Evolutionary conservation across 1,140 invertebrate species (phyloP), one percentile per base, ranked within the genome.

Genomic region (Drepana arcuata): DNA sequence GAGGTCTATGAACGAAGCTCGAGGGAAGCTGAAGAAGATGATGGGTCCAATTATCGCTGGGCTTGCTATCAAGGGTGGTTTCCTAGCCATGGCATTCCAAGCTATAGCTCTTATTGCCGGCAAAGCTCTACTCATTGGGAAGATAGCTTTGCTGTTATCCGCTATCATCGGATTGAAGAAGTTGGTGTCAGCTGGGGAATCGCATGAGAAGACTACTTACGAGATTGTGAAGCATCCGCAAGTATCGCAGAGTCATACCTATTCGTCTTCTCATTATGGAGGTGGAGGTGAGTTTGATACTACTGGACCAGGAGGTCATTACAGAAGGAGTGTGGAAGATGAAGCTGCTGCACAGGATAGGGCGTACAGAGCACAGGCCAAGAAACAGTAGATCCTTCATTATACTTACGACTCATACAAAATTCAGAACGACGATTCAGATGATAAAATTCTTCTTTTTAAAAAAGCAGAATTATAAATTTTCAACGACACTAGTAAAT

Each of bases 181-280:
- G 60, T 73, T 93, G 12, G 86, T 91, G 0, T 83, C 86, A 2
- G 74, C 83, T 21, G 84, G 84, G 2, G 85, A 87, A 39, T 84
- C 85, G 10, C 85, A 88, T 30, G 91, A 92, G 59, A 93, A 92
- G 67, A 93, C 91, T 1, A 93, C 92, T 7, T 92, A 93, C 55
- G 92, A 93, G 75, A 93, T 94, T 61, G 89, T 94, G 10, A 93
- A 94, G 67, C 90, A 93, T 75, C 92, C 92, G n/a, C 88, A 93
- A 50, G 88, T 92, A 33, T 90, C 88, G 23, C 89, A 91, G 65
- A 87, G 87, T 51, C 90, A 93, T 48, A 89, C 91, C 2, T 92
- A 93, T 58, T 92, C 91, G 1, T 87, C 88, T 4, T 87, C 87
- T 7, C 90, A 91, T 66, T 88, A 91, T 42, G 90, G 91, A 25